A percentile compares a stretch with the other conserved stretches of the same genome.
phyloP scores from a whole-genome alignment of 2,888 invertebrate genomes.

The Pycnomerus fuliginosus region DNA sequence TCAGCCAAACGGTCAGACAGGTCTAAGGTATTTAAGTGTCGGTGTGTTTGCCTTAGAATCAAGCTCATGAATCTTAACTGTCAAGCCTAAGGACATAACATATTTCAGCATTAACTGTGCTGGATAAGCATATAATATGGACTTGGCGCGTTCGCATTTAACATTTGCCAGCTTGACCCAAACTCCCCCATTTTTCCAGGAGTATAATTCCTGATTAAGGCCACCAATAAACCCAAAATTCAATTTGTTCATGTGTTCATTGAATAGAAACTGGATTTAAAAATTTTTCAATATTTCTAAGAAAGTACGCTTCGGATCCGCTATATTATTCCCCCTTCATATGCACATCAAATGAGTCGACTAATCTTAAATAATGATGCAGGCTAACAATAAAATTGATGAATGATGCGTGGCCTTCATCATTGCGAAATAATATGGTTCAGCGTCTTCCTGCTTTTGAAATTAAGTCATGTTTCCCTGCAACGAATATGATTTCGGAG shows the following conservation, averaged over 20 bases:
- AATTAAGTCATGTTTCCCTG: too few species aligned
- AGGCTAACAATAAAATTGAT: constrained; percentile 5
- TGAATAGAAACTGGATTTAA: constrained; percentile 21
- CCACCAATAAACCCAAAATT: constrained; percentile 23
- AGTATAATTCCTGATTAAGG: constrained; percentile 23
- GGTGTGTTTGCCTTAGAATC: constrained; percentile 41
- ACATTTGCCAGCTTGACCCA: constrained; percentile 15
- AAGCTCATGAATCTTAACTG: constrained; percentile 41
- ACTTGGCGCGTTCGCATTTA: constrained; percentile 28
- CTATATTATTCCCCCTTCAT: constrained; percentile 7
- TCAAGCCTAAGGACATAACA: constrained; percentile 34
- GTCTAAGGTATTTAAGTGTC: constrained; percentile 38
- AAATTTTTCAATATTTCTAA: constrained; percentile 22
- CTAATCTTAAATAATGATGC: constrained; percentile 32
- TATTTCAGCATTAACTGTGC: constrained; percentile 41
- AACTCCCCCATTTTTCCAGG: constrained; percentile 17
- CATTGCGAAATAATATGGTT: too few species aligned
- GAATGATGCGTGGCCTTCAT: too few species aligned
- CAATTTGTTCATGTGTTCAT: constrained; percentile 23
- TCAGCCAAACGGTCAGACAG: constrained; percentile 37
- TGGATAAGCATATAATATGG: constrained; percentile 40
- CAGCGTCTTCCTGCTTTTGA: too few species aligned
- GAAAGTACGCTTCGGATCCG: constrained; percentile 3
- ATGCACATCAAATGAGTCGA: constrained; percentile 25
- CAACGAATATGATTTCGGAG: too few species aligned